Evolutionary conservation across 2,113 vertebrate species (phyloP).

Genomic region (Melanerpes aurifrons): DNA sequence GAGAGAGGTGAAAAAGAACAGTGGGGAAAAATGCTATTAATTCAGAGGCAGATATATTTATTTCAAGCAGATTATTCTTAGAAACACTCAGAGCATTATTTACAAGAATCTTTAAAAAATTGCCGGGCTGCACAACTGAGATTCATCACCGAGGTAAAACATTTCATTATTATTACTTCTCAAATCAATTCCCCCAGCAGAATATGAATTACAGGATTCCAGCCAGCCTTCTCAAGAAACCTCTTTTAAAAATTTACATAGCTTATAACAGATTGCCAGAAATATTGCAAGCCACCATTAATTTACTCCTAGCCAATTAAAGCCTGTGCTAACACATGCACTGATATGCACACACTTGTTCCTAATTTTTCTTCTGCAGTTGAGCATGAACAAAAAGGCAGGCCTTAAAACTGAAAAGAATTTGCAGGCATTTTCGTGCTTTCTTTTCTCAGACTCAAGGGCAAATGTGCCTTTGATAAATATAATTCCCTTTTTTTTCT

Average conservation of each 20-base stretch:
- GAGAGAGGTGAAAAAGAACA: constrained; percentile 35
- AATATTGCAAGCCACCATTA: constrained; percentile 77
- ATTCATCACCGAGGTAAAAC: constrained; percentile 70
- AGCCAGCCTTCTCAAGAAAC: constrained; percentile 75
- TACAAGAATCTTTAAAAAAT: constrained; percentile 61
- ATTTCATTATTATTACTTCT: constrained; percentile 75
- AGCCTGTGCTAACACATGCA: constrained; percentile 72
- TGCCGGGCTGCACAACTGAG: constrained; percentile 60
- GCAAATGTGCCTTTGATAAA: constrained; percentile 47
- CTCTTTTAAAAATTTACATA: constrained; percentile 78
- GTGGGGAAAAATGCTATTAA: constrained; percentile 12
- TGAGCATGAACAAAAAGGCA: constrained; percentile 60
- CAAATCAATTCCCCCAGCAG: constrained; percentile 71
- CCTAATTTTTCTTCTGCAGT: constrained; percentile 74
- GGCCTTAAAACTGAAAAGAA: constrained; percentile 50
- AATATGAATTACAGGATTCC: constrained; percentile 77
- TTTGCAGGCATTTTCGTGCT: constrained; percentile 23
- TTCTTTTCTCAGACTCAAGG: constrained; percentile 23
- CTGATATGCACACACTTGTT: constrained; percentile 68
- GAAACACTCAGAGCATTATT: constrained; percentile 66
- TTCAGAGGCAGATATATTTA: constrained; percentile 51
- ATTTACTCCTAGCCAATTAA: constrained; percentile 77
- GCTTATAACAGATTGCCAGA: constrained; percentile 77
- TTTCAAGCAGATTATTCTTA: constrained; percentile 69
- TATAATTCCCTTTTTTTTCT: not conserved